Evolutionary conservation across 2,113 vertebrate genomes (phyloP).

Genomic region (Odocoileus virginianus): DNA sequence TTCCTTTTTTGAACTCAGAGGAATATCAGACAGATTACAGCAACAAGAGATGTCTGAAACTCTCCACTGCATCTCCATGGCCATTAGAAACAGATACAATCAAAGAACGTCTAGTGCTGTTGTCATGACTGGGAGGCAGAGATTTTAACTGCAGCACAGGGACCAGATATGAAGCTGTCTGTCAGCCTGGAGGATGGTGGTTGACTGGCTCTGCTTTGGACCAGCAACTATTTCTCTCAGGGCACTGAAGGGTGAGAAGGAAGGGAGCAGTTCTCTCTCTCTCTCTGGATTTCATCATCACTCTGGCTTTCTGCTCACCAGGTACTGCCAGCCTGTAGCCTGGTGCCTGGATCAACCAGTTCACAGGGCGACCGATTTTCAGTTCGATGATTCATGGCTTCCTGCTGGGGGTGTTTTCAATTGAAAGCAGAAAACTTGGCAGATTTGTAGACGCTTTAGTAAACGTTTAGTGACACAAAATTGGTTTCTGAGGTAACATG

Average conservation of each 20-base stretch:
- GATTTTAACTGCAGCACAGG: neutral
- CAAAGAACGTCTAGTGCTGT: neutral
- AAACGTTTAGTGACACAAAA: neutral
- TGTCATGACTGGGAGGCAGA: neutral
- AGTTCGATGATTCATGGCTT: neutral
- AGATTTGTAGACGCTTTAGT: neutral
- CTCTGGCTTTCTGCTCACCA: fast-evolving
- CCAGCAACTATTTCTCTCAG: no score
- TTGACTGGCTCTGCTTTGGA: neutral
- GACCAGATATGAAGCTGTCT: neutral
- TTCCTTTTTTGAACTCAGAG: neutral
- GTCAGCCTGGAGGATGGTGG: neutral
- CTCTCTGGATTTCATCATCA: neutral
- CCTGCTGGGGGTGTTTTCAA: neutral
- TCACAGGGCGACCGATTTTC: neutral
- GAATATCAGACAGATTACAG: neutral
- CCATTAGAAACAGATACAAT: neutral
- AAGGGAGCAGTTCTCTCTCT: neutral
- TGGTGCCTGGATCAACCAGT: neutral
- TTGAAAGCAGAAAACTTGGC: neutral
- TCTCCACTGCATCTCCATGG: neutral
- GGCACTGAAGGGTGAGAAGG: neutral
- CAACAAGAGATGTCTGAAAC: neutral
- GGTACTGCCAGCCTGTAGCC: neutral
- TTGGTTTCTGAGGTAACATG: neutral